Evolutionary conservation across 2,888 invertebrate species (phyloP).

Genomic region (Phyto melanocephala): DNA sequence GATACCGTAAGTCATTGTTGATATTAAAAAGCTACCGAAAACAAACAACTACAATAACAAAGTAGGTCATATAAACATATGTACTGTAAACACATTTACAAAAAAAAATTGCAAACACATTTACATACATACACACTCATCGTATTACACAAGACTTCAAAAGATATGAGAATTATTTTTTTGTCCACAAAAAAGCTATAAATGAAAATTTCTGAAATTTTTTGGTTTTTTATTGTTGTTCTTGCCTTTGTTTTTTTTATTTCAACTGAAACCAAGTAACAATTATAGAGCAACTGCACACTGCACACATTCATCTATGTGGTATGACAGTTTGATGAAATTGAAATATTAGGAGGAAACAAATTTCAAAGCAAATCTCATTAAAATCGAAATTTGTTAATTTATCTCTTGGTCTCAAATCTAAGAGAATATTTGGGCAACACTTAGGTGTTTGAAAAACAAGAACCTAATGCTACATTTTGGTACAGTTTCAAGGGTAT

Average conservation of each 20-base stretch:
- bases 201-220: not conserved
- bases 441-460: too few relatives aligned
- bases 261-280: not conserved
- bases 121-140: not conserved
- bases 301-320: not conserved
- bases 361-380: not conserved
- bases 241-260: not conserved
- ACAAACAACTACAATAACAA: not conserved
- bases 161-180: not conserved
- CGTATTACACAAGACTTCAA: not conserved
- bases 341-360: not conserved
- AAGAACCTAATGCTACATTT: too few relatives aligned
- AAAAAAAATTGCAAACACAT: not conserved
- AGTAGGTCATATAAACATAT: conserved; percentile 24
- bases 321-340: not conserved
- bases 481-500: too few relatives aligned
- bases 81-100: not conserved
- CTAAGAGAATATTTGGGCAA: too few relatives aligned
- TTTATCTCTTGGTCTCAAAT: not conserved
- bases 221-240: not conserved
- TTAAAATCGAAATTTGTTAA: not conserved
- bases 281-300: not conserved
- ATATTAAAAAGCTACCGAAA: conserved; percentile 15
- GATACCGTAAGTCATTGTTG: conserved; percentile 41
- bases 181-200: not conserved